Percentiles rank a stretch among this genome's conserved stretches.
phyloP scores from a whole-genome alignment of 2,888 invertebrate species.

The Orchestes rusci region DNA sequence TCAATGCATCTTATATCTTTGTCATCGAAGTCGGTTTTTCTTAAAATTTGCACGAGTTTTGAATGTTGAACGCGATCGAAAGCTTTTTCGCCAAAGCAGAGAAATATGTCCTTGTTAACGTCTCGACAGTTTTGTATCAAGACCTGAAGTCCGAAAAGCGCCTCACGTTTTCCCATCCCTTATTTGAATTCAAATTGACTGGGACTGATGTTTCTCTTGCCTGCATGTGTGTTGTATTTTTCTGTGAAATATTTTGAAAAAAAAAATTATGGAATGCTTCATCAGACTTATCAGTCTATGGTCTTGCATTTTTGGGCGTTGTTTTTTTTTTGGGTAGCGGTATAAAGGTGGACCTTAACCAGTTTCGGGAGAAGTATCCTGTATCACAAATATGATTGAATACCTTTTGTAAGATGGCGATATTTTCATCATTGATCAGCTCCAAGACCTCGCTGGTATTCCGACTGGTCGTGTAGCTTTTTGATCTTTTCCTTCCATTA shows the following conservation, averaged over 20 bases:
- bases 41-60: constrained; percentile 6
- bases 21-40: constrained; percentile 4
- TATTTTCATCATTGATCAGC: neutral
- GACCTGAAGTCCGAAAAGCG: neutral
- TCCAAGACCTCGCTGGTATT: neutral
- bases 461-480: neutral
- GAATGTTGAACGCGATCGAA: constrained; percentile 1
- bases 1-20: constrained; percentile 6
- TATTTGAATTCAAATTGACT: neutral
- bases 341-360: neutral
- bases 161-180: neutral
- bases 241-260: neutral
- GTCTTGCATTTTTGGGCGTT: neutral
- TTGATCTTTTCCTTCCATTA: neutral
- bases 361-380: neutral
- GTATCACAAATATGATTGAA: neutral
- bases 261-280: neutral
- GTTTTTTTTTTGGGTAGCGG: neutral
- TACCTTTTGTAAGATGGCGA: neutral
- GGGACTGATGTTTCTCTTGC: neutral
- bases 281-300: neutral
- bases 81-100: constrained; percentile 1
- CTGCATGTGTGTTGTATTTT: neutral
- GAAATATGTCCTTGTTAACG: neutral
- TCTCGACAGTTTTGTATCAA: neutral